A percentile compares a stretch with the other conserved stretches of the same genome.
Evolutionary conservation across 2,888 invertebrate species (phyloP).

Genomic region (Uropetala carovei): DNA sequence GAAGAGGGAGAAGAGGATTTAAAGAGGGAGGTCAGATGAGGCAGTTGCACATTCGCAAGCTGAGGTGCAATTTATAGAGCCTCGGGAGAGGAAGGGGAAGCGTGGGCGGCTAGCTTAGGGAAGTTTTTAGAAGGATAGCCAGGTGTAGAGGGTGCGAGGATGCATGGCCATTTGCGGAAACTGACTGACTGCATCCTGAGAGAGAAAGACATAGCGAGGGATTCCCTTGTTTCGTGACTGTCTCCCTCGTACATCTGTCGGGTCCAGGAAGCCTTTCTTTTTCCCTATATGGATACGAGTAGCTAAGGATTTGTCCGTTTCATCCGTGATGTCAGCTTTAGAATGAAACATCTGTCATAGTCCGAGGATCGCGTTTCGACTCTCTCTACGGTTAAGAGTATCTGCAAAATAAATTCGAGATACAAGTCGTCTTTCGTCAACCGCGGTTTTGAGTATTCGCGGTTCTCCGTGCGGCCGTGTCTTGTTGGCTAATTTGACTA

Average conservation of each 20-base stretch:
- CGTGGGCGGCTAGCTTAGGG: background rate
- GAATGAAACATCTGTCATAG: too few species aligned
- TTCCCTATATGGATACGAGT: too few species aligned
- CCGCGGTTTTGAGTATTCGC: too few species aligned
- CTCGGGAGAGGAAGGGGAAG: background rate
- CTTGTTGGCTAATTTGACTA: too few species aligned
- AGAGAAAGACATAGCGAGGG: background rate
- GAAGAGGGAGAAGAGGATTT: constrained; percentile 19
- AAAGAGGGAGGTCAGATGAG: background rate
- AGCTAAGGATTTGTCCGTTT: too few species aligned
- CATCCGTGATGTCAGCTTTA: too few species aligned
- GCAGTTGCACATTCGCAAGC: background rate
- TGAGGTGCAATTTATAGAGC: background rate
- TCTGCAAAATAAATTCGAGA: too few species aligned
- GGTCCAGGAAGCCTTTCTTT: background rate
- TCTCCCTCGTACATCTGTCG: background rate
- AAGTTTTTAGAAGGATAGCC: background rate
- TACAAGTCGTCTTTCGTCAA: too few species aligned
- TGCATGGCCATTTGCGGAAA: constrained; percentile 4
- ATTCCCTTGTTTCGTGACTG: background rate
- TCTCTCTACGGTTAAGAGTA: too few species aligned
- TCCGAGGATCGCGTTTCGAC: too few species aligned
- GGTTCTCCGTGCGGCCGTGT: too few species aligned
- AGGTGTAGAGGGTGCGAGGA: background rate
- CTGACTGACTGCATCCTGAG: constrained; percentile 17